Evolutionary conservation across 2,888 invertebrate genomes (phyloP).

Genomic region (Timema podura): DNA sequence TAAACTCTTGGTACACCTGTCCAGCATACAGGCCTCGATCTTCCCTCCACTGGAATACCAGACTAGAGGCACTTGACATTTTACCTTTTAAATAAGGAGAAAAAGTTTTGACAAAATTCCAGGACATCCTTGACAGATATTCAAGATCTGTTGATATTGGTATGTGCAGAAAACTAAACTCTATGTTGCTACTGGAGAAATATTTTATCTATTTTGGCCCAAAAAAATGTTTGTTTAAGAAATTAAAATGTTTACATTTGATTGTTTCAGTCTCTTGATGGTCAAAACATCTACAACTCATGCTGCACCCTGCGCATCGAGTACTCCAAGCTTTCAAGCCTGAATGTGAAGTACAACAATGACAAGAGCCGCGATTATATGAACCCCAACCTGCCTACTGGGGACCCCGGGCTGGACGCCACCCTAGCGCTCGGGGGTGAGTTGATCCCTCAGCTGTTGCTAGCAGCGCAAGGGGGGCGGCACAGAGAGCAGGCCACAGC

Average conservation of each 20-base stretch:
- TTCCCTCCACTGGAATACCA: too few relatives aligned
- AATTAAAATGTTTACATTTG: slow-evolving; percentile 10
- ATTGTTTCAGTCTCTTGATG: slow-evolving; percentile 76
- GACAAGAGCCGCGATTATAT: slow-evolving; percentile 99
- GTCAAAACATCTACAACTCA: slow-evolving; percentile 98
- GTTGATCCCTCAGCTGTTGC: slow-evolving; percentile 54
- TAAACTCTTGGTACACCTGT: too few relatives aligned
- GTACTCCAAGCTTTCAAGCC: slow-evolving; percentile 95
- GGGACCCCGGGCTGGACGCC: slow-evolving; percentile 63
- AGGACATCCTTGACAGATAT: too few relatives aligned
- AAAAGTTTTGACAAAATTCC: too few relatives aligned
- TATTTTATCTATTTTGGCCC: too few relatives aligned
- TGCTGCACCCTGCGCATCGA: slow-evolving; percentile 99
- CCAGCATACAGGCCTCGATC: too few relatives aligned
- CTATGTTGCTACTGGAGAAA: too few relatives aligned
- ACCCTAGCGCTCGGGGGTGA: slow-evolving; percentile 57
- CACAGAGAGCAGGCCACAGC: slow-evolving; percentile 26
- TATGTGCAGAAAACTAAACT: too few relatives aligned
- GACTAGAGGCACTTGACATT: too few relatives aligned
- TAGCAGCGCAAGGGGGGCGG: slow-evolving; percentile 39
- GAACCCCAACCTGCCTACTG: slow-evolving; percentile 94
- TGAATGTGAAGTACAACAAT: slow-evolving; percentile 99
- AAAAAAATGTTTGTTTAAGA: too few relatives aligned
- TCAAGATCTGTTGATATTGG: too few relatives aligned
- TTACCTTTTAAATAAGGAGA: too few relatives aligned